Conservation (phyloP, 1,140 invertebrate species). For the Nomia melanderi region DNA sequence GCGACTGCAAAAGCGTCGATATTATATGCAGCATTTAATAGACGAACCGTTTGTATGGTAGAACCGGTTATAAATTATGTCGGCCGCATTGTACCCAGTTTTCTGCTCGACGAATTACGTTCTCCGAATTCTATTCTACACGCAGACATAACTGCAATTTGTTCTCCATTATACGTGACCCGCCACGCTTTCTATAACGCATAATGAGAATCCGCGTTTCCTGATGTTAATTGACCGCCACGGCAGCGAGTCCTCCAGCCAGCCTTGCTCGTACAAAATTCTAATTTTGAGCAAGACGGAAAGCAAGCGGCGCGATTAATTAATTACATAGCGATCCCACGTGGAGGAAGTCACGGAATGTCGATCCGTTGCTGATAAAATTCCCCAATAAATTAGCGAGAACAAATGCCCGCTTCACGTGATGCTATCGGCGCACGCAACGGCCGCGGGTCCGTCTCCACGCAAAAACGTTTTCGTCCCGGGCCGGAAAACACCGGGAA, state of each 20-base stretch:
- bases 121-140: neutral
- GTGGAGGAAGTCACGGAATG: neutral
- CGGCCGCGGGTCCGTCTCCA: neutral
- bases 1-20: constrained; percentile 3
- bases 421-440: no score
- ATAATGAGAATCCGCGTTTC: constrained; percentile 13
- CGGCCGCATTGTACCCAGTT: neutral
- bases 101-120: neutral
- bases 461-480: neutral
- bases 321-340: constrained; percentile 7
- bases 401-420: neutral
- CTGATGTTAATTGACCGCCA: constrained; percentile 15
- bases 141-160: constrained; percentile 14
- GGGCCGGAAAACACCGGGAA: neutral
- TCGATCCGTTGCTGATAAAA: neutral
- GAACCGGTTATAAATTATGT: constrained; percentile 28
- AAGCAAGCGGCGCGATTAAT: constrained; percentile 4
- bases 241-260: neutral
- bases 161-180: constrained; percentile 7
- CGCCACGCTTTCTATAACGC: constrained; percentile 30
- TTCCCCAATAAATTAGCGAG: neutral
- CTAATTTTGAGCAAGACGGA: neutral
- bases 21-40: constrained; percentile 22
- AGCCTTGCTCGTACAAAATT: neutral
- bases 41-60: neutral